Base-by-base conservation (phyloP, 1,140 invertebrate genomes). In the Bursaphelenchus mucronatus region DNA sequence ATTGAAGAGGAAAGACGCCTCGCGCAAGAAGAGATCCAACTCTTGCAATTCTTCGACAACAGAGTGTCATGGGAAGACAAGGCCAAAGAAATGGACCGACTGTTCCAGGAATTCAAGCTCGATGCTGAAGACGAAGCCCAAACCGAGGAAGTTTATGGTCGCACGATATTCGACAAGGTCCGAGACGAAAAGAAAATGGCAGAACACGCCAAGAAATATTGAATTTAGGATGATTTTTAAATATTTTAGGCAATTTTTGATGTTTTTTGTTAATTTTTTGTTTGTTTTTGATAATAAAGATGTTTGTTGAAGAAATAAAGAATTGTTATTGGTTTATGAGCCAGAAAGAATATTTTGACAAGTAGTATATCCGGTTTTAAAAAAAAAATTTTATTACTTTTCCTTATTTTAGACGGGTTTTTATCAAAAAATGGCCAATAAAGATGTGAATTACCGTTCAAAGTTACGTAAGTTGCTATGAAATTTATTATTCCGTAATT, bases 31-130 rank as follows among this genome's bases (percentile, higher is more conserved):
- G 58, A 79, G 52, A 66, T 68, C 13, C 71, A 79, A 44, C 41
- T 73, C 11, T 50, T 79, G 19, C 56, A 63, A 55, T 79, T 79
- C 70, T 79, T 79, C 58, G 75, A 79, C 41, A 81, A 80, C 43
- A 70, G 77, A 10, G 49, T 66, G n/a, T 41, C n/a, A 9, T 78
- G 71, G 70, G 75, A 80, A 57, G 75, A 79, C 52, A 57, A 55
- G 39, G 78, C 78, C 4, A 45, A 21, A 1, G 73, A 76, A 49
- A 73, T 73, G 17, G 58, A 68, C 15, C 45, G 69, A 54, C 50
- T 74, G 11, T 64, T 67, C 46, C 58, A 73, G 13, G 74, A 74
- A 61, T 57, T 74, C 8, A 58, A 73, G 17, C 15, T 74, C 19
- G 49, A 54, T 46, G 21, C 53, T 43, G 56, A 59, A 21, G 67